Conservation (phyloP, 1,140 invertebrate genomes). For the Fopius arisanus region DNA sequence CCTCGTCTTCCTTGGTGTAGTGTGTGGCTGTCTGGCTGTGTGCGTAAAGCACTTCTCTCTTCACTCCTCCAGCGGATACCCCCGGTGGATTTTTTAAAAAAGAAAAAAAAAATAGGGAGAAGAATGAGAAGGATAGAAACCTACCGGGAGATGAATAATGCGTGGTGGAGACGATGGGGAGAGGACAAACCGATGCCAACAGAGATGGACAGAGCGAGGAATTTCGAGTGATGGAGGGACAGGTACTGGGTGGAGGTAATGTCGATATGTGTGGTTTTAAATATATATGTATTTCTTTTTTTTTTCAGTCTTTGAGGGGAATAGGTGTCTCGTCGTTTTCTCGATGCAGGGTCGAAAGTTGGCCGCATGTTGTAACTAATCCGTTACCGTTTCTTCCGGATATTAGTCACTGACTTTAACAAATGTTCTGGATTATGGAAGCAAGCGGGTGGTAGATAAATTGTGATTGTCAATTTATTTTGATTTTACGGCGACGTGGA, state of each 20-base stretch:
- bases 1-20: too few relatives aligned
- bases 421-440: neutral
- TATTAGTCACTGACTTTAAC: slow-evolving; percentile 26
- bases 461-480: slow-evolving; percentile 1
- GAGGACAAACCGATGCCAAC: slow-evolving; percentile 3
- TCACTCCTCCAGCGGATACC: slow-evolving; percentile 33
- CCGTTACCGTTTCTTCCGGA: slow-evolving; percentile 50
- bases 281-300: neutral
- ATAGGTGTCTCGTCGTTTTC: neutral
- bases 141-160: slow-evolving; percentile 59
- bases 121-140: slow-evolving; percentile 10
- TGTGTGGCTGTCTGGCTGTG: slow-evolving; percentile 11
- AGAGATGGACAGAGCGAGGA: neutral
- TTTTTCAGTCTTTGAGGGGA: neutral
- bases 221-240: slow-evolving; percentile 5
- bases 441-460: neutral
- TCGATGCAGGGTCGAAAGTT: slow-evolving; percentile 16
- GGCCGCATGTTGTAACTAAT: slow-evolving; percentile 51
- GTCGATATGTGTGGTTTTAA: slow-evolving; percentile 1
- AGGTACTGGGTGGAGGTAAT: slow-evolving; percentile 6
- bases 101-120: neutral
- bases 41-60: slow-evolving; percentile 27
- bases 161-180: slow-evolving; percentile 39
- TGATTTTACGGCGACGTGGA: neutral
- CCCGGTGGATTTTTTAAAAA: neutral